Evolutionary conservation across 2,113 vertebrate genomes (phyloP), one percentile per base, ranked within the genome.

Genomic region (Amblyornis subalaris): DNA sequence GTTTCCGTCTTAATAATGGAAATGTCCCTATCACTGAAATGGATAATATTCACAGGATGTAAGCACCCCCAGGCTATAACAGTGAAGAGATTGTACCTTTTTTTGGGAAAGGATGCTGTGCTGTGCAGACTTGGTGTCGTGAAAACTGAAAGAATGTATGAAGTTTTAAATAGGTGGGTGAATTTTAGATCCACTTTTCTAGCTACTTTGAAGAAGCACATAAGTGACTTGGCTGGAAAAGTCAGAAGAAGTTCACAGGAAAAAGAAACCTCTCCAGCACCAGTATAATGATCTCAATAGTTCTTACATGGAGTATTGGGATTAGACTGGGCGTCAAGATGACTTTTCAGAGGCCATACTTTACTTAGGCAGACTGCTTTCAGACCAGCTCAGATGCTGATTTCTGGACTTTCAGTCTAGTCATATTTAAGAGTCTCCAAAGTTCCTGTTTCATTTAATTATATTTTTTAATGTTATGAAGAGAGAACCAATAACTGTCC

Each of bases 1-100:
- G 62, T 92, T 90, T 57, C 72, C 13, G 14, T 77, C 47, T 78
- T 74, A 92, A 55, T 86, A 87, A 86, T 53, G n/a, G 10, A 40
- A 55, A 14, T 48, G 53, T 58, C 31, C 19, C 21, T 83, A 0
- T 58, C 67, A 55, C 38, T 62, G 57, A 54, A 88, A 40, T n/a
- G 36, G 25, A 24, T 73, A 55, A 80, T 35, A 73, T 47, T 70
- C 6, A n/a, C 55, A 67, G 35, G 28, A 35, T 50, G 24, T 55
- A 61, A 67, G 69, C 20, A 64, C 23, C 9, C 33, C 71, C 51
- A 60, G 57, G 69, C 40, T 76, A n/a, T 28, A 33, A 10, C 23
- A 90, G 2, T 36, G 53, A 81, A 66, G 33, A 60, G 51, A 40
- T 29, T n/a, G 8, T 53, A 31, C 36, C 18, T 78, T 72, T 24